These are phyloP conservation scores for Agrilus biguttatus DNA, from an alignment of 2,888 invertebrate species.

Conservation along the genomic window DNA sequence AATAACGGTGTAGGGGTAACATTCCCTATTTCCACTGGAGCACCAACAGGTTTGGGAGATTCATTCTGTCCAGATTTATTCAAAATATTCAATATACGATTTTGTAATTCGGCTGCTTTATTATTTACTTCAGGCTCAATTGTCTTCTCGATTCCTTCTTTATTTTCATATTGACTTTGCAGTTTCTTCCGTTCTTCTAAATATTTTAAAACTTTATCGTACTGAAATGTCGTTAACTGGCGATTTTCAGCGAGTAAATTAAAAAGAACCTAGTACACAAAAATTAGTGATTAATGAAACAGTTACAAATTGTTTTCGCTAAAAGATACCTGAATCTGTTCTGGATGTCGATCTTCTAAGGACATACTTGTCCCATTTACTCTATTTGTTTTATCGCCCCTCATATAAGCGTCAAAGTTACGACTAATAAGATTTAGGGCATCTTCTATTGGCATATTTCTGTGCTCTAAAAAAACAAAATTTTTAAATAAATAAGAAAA, in stretches of 20 bases:
- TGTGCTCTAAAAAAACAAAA: conserved; percentile 54
- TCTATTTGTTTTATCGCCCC: conserved; percentile 28
- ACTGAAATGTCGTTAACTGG: conserved; percentile 60
- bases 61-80: conserved; percentile 35
- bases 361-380: conserved; percentile 18
- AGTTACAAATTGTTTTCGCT: not conserved
- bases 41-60: conserved; percentile 20
- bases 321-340: conserved; percentile 42
- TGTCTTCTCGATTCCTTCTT: conserved; percentile 43
- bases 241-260: conserved; percentile 74
- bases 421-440: conserved; percentile 64
- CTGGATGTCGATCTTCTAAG: conserved; percentile 40
- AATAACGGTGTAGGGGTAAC: conserved; percentile 36
- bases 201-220: conserved; percentile 61
- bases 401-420: conserved; percentile 50
- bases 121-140: conserved; percentile 31
- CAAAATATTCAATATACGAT: conserved; percentile 63
- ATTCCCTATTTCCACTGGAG: conserved; percentile 15
- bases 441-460: conserved; percentile 92
- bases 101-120: conserved; percentile 58
- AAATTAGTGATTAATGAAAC: not conserved
- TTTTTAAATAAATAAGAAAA: not conserved
- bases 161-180: conserved; percentile 60
- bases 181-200: conserved; percentile 58
- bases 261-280: conserved; percentile 38